Evolutionary conservation across 2,113 vertebrate species (phyloP).

Genomic region (Lucifuga dentata): DNA sequence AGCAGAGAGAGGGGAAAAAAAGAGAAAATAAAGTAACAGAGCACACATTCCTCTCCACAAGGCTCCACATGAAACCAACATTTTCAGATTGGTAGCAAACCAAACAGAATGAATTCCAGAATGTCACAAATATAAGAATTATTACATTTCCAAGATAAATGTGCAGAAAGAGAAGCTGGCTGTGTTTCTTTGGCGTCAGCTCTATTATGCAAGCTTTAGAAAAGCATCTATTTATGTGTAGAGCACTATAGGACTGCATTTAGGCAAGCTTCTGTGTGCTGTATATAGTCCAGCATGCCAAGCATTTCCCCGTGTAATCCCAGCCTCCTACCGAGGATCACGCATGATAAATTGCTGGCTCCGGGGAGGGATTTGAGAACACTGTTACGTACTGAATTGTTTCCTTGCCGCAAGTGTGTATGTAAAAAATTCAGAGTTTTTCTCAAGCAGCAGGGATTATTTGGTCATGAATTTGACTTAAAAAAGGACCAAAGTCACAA

Average conservation of each 20-base stretch:
- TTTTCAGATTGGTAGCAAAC: neutral
- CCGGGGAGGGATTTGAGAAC: conserved; percentile 19
- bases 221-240: conserved; percentile 26
- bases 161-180: neutral
- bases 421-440: neutral
- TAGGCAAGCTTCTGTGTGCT: conserved; percentile 4
- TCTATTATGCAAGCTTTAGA: neutral
- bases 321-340: conserved; percentile 17
- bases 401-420: neutral
- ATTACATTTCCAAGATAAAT: neutral
- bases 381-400: neutral
- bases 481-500: neutral
- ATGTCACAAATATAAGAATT: neutral
- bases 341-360: conserved; percentile 13
- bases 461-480: neutral
- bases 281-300: conserved; percentile 47
- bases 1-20: neutral
- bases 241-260: conserved; percentile 43
- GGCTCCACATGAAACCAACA: neutral
- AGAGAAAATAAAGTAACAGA: neutral
- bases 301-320: conserved; percentile 40
- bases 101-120: neutral
- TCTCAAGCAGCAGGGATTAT: neutral
- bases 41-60: neutral
- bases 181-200: neutral